These are phyloP conservation scores for Psephotus haematonotus DNA, from an alignment of 2,113 vertebrate species.

Conservation along the genomic window DNA sequence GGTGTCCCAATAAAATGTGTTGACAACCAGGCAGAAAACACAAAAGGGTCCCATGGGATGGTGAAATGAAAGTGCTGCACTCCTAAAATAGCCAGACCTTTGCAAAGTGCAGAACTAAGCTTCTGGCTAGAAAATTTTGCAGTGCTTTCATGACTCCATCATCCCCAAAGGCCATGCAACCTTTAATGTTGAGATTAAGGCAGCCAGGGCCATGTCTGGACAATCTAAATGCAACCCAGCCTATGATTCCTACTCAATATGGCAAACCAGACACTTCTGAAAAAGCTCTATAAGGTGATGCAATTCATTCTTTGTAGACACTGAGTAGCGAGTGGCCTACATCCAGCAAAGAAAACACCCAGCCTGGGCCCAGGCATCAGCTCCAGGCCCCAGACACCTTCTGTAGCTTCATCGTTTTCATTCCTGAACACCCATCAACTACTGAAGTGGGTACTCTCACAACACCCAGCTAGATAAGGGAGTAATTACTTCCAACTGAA, in stretches of 20 bases:
- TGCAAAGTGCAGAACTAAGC: not conserved
- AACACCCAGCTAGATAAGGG: not conserved
- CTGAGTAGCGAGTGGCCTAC: not conserved
- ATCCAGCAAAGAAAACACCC: not conserved
- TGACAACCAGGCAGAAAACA: constrained; percentile 15
- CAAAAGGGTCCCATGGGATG: not conserved
- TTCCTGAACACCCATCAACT: not conserved
- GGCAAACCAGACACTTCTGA: not conserved
- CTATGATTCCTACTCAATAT: not conserved
- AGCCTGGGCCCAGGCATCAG: not conserved
- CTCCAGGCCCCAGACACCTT: not conserved
- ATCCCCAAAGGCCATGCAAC: not conserved
- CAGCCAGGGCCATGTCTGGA: not conserved
- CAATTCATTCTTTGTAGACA: not conserved
- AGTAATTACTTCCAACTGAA: not conserved
- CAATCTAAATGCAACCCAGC: not conserved
- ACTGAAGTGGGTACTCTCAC: no score
- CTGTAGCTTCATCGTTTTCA: not conserved
- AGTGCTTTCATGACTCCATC: not conserved
- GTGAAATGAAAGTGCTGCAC: not conserved
- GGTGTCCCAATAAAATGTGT: constrained; percentile 38
- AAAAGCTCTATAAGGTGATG: not conserved
- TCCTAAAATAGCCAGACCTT: constrained; percentile 3
- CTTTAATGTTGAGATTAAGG: not conserved
- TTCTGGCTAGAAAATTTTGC: not conserved